phyloP scores from a whole-genome alignment of 2,888 invertebrate genomes.

The Drosophila suboccidentalis region DNA sequence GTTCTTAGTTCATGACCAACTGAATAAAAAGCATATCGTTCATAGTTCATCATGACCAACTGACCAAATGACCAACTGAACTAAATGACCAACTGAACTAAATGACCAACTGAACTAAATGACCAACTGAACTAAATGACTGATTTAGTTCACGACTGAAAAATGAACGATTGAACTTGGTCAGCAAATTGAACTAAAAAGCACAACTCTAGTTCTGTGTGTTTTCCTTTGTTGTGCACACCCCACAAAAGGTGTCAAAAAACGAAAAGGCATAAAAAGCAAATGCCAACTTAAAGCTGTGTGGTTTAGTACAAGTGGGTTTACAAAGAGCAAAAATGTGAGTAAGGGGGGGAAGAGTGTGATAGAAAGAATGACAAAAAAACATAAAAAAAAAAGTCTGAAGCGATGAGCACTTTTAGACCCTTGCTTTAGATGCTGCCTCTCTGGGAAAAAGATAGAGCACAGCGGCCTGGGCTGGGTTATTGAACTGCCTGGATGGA shows the following conservation, averaged over 20 bases:
- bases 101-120: too few relatives aligned
- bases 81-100: too few relatives aligned
- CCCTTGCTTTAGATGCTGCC: slow-evolving; percentile 46
- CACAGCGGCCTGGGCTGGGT: slow-evolving; percentile 66
- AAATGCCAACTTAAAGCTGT: slow-evolving; percentile 65
- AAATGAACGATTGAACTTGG: too few relatives aligned
- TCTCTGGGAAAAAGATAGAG: slow-evolving; percentile 59
- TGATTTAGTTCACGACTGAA: too few relatives aligned
- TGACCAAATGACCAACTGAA: too few relatives aligned
- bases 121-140: too few relatives aligned
- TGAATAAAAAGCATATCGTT: too few relatives aligned
- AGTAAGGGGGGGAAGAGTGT: background rate
- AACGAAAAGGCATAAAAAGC: slow-evolving; percentile 42
- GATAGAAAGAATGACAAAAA: slow-evolving; percentile 31
- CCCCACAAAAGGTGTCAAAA: slow-evolving; percentile 50
- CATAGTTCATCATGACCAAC: too few relatives aligned
- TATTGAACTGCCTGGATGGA: slow-evolving; percentile 69
- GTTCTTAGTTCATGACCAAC: too few relatives aligned
- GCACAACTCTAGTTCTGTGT: too few relatives aligned
- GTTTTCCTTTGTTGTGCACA: slow-evolving; percentile 27
- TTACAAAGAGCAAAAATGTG: slow-evolving; percentile 11
- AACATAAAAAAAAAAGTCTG: slow-evolving; percentile 29
- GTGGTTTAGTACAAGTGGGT: slow-evolving; percentile 52
- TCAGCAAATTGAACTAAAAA: too few relatives aligned
- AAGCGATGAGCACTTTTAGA: slow-evolving; percentile 58